phyloP scores from a whole-genome alignment of 1,140 invertebrate genomes.

The Diploscapter pachys region DNA sequence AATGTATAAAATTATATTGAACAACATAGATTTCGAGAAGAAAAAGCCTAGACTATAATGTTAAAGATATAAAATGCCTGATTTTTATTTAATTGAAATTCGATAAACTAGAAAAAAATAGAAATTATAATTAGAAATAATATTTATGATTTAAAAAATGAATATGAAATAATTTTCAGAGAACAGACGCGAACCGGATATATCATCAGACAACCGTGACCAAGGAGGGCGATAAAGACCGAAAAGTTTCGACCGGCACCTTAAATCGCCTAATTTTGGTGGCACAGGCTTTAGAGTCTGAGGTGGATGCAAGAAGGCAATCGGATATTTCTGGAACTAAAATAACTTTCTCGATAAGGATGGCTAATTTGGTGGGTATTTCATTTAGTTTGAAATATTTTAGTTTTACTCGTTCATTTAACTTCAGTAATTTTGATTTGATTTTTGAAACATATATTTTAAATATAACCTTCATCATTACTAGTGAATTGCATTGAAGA shows the following conservation, averaged over 20 bases:
- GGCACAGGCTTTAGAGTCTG: conserved; percentile 52
- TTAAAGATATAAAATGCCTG: no score
- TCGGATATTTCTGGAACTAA: conserved; percentile 51
- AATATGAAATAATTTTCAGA: conserved; percentile 2
- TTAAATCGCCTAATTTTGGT: conserved; percentile 55
- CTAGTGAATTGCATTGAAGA: neutral
- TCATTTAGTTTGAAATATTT: neutral
- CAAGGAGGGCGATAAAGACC: conserved; percentile 6
- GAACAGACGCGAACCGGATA: no score
- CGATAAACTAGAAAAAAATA: no score
- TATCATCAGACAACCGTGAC: neutral
- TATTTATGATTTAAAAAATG: no score
- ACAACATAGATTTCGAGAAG: no score
- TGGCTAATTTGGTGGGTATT: conserved; percentile 49
- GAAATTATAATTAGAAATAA: no score
- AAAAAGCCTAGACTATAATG: no score
- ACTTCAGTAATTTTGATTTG: neutral
- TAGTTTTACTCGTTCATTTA: no score
- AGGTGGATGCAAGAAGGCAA: conserved; percentile 49
- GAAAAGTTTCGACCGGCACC: conserved; percentile 55
- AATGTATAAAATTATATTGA: no score
- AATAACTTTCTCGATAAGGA: conserved; percentile 47
- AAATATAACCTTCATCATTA: neutral
- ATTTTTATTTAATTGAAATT: no score
- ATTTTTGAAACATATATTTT: conserved; percentile 1